These are phyloP conservation scores for Pseudomugil tenellus DNA, from an alignment of 2,797 vertebrate species.

Conservation along the genomic window DNA sequence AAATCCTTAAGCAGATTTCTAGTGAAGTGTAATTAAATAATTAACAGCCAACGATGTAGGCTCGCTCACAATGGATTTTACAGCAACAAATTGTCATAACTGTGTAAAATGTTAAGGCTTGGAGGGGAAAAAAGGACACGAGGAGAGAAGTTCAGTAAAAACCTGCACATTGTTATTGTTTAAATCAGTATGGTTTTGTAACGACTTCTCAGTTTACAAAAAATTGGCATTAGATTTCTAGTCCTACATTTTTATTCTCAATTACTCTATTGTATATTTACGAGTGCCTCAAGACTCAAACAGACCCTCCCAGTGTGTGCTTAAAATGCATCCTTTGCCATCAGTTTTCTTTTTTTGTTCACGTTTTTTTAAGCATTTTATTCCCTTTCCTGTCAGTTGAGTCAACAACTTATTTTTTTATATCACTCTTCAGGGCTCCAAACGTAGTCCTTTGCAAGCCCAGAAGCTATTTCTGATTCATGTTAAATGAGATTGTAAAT, in stretches of 20 bases:
- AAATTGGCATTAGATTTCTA: slow-evolving; percentile 29
- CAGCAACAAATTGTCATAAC: slow-evolving; percentile 28
- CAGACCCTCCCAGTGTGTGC: neutral
- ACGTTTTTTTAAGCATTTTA: slow-evolving; percentile 28
- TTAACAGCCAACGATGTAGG: slow-evolving; percentile 50
- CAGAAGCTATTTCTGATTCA: slow-evolving; percentile 34
- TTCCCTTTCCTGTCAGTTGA: slow-evolving; percentile 49
- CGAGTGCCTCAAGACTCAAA: slow-evolving; percentile 20
- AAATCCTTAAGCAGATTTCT: slow-evolving; percentile 58
- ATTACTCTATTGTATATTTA: slow-evolving; percentile 20
- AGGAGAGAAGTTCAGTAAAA: neutral
- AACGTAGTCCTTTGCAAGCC: slow-evolving; percentile 20
- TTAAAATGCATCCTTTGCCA: slow-evolving; percentile 16
- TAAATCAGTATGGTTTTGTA: slow-evolving; percentile 31
- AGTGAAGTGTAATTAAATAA: slow-evolving; percentile 62
- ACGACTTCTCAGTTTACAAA: slow-evolving; percentile 27
- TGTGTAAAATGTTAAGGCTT: slow-evolving; percentile 14
- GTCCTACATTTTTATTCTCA: slow-evolving; percentile 9
- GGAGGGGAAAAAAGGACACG: neutral
- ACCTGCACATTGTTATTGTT: slow-evolving; percentile 15
- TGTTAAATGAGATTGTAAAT: slow-evolving; percentile 21
- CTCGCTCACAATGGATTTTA: slow-evolving; percentile 9
- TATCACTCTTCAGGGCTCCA: slow-evolving; percentile 20
- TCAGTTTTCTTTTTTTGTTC: slow-evolving; percentile 4
- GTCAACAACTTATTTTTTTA: slow-evolving; percentile 42